phyloP scores from a whole-genome alignment of 2,888 invertebrate species.

The Elegia similella region DNA sequence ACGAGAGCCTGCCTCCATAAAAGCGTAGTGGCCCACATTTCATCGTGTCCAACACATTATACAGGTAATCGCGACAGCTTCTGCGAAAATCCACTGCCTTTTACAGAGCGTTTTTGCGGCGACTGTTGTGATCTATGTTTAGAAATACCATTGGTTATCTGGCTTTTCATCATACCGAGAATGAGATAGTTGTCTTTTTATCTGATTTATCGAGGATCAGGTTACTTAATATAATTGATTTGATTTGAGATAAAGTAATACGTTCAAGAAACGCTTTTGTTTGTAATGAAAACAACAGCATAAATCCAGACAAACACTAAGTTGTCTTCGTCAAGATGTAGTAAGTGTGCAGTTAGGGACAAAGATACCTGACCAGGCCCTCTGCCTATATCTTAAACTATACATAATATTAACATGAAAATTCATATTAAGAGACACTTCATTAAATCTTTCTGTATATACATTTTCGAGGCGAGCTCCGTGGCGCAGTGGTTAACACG shows the following conservation, averaged over 20 bases:
- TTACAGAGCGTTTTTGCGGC: conserved; percentile 1
- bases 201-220: background rate
- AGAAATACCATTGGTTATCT: background rate
- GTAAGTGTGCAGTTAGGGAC: too few species aligned
- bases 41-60: background rate
- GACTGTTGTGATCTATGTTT: conserved; percentile 9
- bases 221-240: background rate
- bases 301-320: too few species aligned
- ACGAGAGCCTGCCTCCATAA: background rate
- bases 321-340: too few species aligned
- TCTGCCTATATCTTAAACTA: too few species aligned
- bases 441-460: too few species aligned
- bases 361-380: too few species aligned
- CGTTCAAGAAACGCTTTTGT: too few species aligned
- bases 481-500: too few species aligned
- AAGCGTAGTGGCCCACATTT: conserved; percentile 10
- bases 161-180: background rate
- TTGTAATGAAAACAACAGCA: too few species aligned
- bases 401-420: too few species aligned
- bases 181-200: conserved; percentile 5
- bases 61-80: background rate
- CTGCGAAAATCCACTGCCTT: background rate
- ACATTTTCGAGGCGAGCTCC: too few species aligned
- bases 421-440: too few species aligned
- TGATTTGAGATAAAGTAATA: background rate